Evolutionary conservation across 2,888 invertebrate species (phyloP).

Genomic region (Heliconius cydno): DNA sequence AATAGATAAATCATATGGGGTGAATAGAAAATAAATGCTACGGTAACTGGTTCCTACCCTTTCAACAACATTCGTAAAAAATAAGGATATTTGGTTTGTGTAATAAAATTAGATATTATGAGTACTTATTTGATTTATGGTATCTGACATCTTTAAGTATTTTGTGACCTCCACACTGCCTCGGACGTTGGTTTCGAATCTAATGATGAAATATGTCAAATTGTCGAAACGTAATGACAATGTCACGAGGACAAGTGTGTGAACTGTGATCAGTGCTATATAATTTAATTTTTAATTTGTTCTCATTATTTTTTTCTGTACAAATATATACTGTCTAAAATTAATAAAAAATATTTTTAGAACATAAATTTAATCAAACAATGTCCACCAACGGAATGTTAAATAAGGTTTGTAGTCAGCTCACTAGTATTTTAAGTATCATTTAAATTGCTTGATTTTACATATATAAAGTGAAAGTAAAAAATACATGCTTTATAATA

Average conservation of each 20-base stretch:
- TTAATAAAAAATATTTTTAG: not conserved
- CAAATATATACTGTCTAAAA: not conserved
- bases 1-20: too few species aligned
- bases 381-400: conserved; percentile 47
- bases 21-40: too few species aligned
- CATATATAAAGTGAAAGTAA: not conserved
- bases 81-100: too few species aligned
- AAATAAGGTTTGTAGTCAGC: conserved; percentile 41
- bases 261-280: not conserved
- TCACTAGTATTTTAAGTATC: not conserved
- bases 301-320: not conserved
- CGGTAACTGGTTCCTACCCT: too few species aligned
- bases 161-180: not conserved
- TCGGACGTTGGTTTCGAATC: not conserved
- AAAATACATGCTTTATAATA: not conserved
- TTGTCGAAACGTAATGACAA: conserved; percentile 4
- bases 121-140: too few species aligned
- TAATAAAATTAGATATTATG: too few species aligned
- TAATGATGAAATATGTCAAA: conserved; percentile 5
- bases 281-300: not conserved
- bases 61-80: too few species aligned
- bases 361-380: conserved; percentile 21
- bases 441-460: conserved; percentile 3
- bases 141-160: too few species aligned
- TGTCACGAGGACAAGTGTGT: conserved; percentile 19